Percentiles rank a stretch among this genome's conserved stretches.
Conservation (phyloP, 2,797 vertebrate species). For the Chelmon rostratus region DNA sequence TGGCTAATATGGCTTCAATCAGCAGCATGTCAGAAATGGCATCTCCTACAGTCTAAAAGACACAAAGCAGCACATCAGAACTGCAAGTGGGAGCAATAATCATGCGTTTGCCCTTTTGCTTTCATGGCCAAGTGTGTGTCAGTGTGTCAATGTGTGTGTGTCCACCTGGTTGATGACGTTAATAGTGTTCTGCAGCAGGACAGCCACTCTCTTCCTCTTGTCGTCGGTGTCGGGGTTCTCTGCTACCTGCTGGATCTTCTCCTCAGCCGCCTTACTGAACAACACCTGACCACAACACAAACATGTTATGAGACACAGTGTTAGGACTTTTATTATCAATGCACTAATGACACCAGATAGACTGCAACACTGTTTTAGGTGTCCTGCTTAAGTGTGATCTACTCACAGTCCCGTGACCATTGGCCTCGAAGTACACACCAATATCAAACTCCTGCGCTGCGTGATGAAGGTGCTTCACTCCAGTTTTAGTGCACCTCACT, state of each 20-base stretch:
- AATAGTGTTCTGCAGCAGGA: constrained; percentile 88
- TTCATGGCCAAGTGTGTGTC: background rate
- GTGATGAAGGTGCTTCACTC: constrained; percentile 97
- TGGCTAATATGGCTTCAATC: constrained; percentile 93
- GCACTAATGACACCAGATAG: background rate
- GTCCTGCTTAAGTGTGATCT: constrained; percentile 1
- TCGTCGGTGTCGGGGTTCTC: constrained; percentile 80
- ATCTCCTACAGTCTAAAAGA: constrained; percentile 92
- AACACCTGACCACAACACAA: constrained; percentile 86
- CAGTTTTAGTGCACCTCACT: constrained; percentile 95
- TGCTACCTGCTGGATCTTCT: constrained; percentile 87
- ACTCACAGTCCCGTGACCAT: constrained; percentile 97
- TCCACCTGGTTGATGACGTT: constrained; percentile 93
- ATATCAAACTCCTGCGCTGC: constrained; percentile 94
- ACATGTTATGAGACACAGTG: background rate
- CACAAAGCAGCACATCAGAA: background rate
- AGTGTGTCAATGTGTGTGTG: background rate
- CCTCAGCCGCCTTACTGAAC: constrained; percentile 91
- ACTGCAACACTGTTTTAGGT: background rate
- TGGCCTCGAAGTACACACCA: constrained; percentile 97
- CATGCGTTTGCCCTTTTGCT: background rate
- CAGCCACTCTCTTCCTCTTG: constrained; percentile 87
- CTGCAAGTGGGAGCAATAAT: background rate
- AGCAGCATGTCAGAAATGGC: constrained; percentile 96
- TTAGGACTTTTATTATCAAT: background rate